Conservation (phyloP, 1,140 invertebrate genomes). For the Gryon sp. region DNA sequence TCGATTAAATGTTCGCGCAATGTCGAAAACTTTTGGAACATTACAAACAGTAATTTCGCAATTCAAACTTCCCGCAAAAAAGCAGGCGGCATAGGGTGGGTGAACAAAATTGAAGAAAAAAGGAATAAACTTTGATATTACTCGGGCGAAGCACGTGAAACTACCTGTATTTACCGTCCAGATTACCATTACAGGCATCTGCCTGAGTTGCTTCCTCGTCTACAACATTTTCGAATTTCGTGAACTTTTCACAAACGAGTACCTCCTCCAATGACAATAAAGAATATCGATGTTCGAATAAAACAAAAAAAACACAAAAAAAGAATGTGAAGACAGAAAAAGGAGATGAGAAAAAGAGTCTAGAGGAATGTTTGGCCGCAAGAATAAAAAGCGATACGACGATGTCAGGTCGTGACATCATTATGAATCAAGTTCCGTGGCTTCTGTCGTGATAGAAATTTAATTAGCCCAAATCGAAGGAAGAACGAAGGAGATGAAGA, state of each 20-base stretch:
- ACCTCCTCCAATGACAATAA: conserved; percentile 10
- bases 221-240: conserved; percentile 35
- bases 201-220: too few species aligned
- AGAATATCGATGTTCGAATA: conserved; percentile 18
- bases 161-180: conserved; percentile 27
- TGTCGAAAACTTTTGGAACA: conserved; percentile 31
- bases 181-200: conserved; percentile 41
- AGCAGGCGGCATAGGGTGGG: too few species aligned
- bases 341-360: not conserved
- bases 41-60: conserved; percentile 43
- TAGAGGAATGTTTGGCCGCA: conserved; percentile 25
- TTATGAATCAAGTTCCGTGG: conserved; percentile 55
- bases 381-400: conserved; percentile 29
- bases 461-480: conserved; percentile 39
- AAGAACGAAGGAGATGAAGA: conserved; percentile 13
- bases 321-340: conserved; percentile 5
- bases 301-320: conserved; percentile 5
- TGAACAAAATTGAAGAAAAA: too few species aligned
- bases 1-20: conserved; percentile 21
- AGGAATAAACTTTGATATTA: conserved; percentile 41
- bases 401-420: conserved; percentile 50
- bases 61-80: conserved; percentile 39
- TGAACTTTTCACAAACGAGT: conserved; percentile 9
- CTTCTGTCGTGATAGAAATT: conserved; percentile 59
- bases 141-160: conserved; percentile 14